phyloP scores from a whole-genome alignment of 2,113 vertebrate genomes.

The Mystacornis crossleyi region DNA sequence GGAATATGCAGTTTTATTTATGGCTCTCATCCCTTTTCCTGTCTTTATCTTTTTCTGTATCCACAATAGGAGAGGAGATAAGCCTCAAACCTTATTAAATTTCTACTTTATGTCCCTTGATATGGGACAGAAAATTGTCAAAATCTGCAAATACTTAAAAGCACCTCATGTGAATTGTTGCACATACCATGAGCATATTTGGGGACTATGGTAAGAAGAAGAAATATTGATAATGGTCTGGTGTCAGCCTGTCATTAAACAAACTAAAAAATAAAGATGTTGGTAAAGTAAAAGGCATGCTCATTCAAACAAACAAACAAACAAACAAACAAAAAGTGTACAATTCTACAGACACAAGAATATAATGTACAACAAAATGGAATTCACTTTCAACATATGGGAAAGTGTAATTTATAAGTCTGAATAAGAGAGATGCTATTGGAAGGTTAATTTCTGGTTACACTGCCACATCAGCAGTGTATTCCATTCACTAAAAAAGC shows the following conservation, averaged over 20 bases:
- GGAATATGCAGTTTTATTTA: not conserved
- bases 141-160: not conserved
- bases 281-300: not conserved
- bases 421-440: not conserved
- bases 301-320: not conserved
- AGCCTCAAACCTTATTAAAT: not conserved
- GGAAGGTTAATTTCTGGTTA: not conserved
- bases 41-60: not conserved
- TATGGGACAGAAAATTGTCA: not conserved
- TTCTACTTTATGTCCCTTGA: not conserved
- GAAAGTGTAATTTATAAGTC: not conserved
- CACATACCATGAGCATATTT: not conserved
- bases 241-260: not conserved
- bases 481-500: not conserved
- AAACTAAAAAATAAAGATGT: not conserved
- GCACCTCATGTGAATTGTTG: not conserved
- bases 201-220: not conserved
- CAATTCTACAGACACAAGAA: not conserved
- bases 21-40: not conserved
- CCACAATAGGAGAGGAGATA: not conserved
- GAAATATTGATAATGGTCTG: not conserved
- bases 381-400: not conserved
- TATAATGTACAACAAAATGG: not conserved
- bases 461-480: not conserved
- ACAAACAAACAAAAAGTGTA: not conserved